phyloP scores from a whole-genome alignment of 2,113 vertebrate genomes.

The Microcebus ravelobensis region DNA sequence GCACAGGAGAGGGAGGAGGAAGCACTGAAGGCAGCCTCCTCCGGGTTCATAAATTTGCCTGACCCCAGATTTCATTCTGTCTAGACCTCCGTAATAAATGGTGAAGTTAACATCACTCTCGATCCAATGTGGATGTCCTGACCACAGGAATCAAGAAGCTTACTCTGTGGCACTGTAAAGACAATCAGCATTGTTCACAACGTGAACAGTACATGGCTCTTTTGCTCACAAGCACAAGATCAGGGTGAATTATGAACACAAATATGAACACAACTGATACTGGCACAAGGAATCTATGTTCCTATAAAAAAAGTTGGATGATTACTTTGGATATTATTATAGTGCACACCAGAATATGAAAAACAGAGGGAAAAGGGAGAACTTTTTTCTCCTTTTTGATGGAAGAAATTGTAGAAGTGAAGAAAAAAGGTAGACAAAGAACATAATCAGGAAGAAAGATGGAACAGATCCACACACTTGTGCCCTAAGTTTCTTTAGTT shows the following conservation, averaged over 20 bases:
- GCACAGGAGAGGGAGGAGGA: not conserved
- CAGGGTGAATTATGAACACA: not conserved
- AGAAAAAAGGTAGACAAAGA: not conserved
- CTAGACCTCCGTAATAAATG: not conserved
- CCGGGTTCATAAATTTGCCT: not conserved
- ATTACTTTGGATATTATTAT: not conserved
- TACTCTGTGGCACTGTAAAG: not conserved
- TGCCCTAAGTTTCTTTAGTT: not conserved
- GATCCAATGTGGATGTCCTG: rapidly evolving
- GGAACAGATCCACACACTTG: not conserved
- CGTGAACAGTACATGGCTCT: not conserved
- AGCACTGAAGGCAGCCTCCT: no score
- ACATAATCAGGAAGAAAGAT: not conserved
- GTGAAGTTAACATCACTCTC: no score
- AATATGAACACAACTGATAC: not conserved
- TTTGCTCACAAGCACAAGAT: not conserved
- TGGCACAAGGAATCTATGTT: not conserved
- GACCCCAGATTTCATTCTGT: not conserved
- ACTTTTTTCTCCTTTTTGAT: not conserved
- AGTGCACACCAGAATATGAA: not conserved
- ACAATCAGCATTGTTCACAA: no score
- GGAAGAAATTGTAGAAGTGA: not conserved
- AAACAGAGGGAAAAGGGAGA: not conserved
- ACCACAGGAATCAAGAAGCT: not conserved
- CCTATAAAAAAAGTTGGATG: not conserved